These are phyloP conservation scores for Philaenus spumarius DNA, from an alignment of 1,140 invertebrate species.

Conservation along the genomic window DNA sequence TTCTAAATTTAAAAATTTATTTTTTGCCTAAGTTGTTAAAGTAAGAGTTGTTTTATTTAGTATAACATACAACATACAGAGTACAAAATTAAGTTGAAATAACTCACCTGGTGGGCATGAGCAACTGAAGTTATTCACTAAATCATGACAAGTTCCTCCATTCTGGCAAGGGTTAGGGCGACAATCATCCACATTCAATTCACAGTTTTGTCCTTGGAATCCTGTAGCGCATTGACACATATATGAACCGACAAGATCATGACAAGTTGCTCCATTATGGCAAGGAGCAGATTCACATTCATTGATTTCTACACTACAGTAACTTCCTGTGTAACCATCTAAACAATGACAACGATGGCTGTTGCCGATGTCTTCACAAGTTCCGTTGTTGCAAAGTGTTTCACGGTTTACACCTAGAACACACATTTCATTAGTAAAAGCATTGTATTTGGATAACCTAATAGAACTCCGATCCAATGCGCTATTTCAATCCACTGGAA, in stretches of 20 bases:
- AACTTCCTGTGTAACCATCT: constrained; percentile 83
- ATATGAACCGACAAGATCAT: constrained; percentile 77
- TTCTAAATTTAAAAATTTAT: too few relatives aligned
- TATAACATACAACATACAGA: too few relatives aligned
- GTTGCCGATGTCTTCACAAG: constrained; percentile 84
- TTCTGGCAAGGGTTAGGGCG: constrained; percentile 85
- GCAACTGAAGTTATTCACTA: constrained; percentile 80
- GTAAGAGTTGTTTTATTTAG: too few relatives aligned
- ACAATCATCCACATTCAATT: constrained; percentile 89
- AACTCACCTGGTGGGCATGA: constrained; percentile 80
- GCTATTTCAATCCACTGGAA: too few relatives aligned
- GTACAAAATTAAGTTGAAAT: too few relatives aligned
- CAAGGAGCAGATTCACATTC: constrained; percentile 85
- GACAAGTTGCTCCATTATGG: constrained; percentile 81
- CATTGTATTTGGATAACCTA: too few relatives aligned
- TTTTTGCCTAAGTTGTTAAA: too few relatives aligned
- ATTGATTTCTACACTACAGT: constrained; percentile 83
- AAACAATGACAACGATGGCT: constrained; percentile 81
- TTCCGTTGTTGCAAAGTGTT: constrained; percentile 82
- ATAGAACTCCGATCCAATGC: too few relatives aligned
- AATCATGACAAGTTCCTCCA: constrained; percentile 85
- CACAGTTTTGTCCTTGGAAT: constrained; percentile 91
- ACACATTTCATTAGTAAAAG: too few relatives aligned
- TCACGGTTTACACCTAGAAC: constrained; percentile 60
- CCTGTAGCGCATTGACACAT: constrained; percentile 80